A percentile compares a stretch with the other conserved stretches of the same genome.
Conservation (phyloP, 2,113 vertebrate genomes). For the Platichthys flesus region DNA sequence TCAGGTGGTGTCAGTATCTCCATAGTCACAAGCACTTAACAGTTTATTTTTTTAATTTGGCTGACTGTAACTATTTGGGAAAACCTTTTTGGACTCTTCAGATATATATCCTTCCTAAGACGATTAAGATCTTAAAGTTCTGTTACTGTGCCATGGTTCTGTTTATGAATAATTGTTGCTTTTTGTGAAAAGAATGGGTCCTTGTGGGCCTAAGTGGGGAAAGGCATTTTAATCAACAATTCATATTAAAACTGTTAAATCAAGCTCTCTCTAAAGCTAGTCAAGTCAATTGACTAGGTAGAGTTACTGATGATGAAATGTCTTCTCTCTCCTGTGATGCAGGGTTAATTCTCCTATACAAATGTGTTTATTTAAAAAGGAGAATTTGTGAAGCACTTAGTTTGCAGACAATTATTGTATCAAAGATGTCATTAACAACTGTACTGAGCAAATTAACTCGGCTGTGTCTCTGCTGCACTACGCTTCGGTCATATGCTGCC, state of each 20-base stretch:
- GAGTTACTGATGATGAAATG: conserved; percentile 39
- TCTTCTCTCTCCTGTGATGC: conserved; percentile 28
- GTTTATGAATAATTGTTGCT: conserved; percentile 15
- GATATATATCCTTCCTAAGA: conserved; percentile 42
- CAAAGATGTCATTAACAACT: neutral
- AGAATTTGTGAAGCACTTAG: conserved; percentile 41
- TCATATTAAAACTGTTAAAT: conserved; percentile 33
- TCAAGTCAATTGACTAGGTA: conserved; percentile 33
- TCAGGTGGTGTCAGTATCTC: conserved; percentile 49
- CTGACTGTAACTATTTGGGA: conserved; percentile 48
- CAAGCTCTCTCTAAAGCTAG: conserved; percentile 18
- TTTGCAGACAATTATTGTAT: conserved; percentile 23
- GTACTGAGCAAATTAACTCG: neutral
- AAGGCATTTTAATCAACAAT: conserved; percentile 47
- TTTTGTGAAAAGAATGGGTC: conserved; percentile 41
- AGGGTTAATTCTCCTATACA: conserved; percentile 13
- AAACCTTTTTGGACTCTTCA: conserved; percentile 27
- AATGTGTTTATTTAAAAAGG: conserved; percentile 34
- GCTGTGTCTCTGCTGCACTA: conserved; percentile 1
- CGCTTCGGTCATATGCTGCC: conserved; percentile 1
- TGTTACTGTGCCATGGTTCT: conserved; percentile 61
- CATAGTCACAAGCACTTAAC: conserved; percentile 48
- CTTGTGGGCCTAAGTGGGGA: conserved; percentile 17
- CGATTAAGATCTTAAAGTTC: conserved; percentile 34
- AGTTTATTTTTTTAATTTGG: conserved; percentile 39